Conservation (phyloP, 2,888 invertebrate genomes). For the Sarcophaga rosellei region DNA sequence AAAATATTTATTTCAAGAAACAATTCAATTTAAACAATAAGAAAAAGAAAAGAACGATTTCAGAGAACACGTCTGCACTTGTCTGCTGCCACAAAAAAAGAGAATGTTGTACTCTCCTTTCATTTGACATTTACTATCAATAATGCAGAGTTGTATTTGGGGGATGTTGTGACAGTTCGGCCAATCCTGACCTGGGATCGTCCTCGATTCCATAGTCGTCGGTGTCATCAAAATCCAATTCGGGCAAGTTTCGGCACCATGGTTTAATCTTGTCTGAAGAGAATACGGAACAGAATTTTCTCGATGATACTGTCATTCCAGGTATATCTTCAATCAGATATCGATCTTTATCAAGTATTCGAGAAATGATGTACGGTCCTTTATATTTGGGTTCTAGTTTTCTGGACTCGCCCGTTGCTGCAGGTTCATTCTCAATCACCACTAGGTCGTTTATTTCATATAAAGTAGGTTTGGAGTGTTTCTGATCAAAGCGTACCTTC, state of each 20-base stretch:
- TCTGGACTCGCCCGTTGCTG: slow-evolving; percentile 63
- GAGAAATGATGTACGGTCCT: slow-evolving; percentile 25
- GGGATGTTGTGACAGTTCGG: slow-evolving; percentile 21
- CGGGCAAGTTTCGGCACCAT: neutral
- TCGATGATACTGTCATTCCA: slow-evolving; percentile 25
- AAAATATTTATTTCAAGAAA: too few species aligned
- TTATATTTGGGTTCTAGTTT: slow-evolving; percentile 60
- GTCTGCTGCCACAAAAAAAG: too few species aligned
- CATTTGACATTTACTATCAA: too few species aligned
- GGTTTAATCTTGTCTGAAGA: too few species aligned
- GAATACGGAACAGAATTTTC: too few species aligned
- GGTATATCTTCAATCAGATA: too few species aligned
- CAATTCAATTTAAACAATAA: too few species aligned
- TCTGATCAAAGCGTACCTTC: neutral
- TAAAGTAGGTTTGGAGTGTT: slow-evolving; percentile 27
- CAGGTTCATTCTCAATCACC: slow-evolving; percentile 54
- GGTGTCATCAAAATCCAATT: slow-evolving; percentile 2
- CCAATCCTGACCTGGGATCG: slow-evolving; percentile 12
- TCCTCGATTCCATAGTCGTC: slow-evolving; percentile 22
- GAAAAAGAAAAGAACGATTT: too few species aligned
- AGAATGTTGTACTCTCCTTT: too few species aligned
- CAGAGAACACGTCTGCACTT: too few species aligned
- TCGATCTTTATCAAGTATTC: too few species aligned
- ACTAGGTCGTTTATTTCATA: slow-evolving; percentile 50
- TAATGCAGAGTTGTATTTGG: neutral